phyloP scores from a whole-genome alignment of 2,888 invertebrate species.

The Scelioninae gen. 2 region DNA sequence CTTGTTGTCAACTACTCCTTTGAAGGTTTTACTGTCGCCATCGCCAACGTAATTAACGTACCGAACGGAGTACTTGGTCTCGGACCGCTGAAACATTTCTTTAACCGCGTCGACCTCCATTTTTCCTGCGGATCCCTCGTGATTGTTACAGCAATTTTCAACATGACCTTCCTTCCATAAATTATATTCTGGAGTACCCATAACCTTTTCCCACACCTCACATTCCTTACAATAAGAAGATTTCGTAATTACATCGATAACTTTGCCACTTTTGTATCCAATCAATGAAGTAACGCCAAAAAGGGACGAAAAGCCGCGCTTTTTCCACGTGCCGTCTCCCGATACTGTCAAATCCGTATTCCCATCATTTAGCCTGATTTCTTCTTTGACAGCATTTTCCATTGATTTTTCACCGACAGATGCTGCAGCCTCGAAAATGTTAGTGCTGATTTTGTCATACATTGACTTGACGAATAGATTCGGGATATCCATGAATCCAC shows the following conservation, averaged over 20 bases:
- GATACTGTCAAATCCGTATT: constrained; percentile 43
- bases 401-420: constrained; percentile 20
- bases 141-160: constrained; percentile 5
- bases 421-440: constrained; percentile 14
- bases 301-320: no score
- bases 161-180: constrained; percentile 10
- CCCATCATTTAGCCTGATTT: constrained; percentile 19
- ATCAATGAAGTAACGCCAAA: constrained; percentile 51
- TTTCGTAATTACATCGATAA: constrained; percentile 6
- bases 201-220: constrained; percentile 8
- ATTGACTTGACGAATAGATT: constrained; percentile 20
- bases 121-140: constrained; percentile 12
- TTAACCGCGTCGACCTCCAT: constrained; percentile 11
- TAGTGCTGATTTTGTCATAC: constrained; percentile 17
- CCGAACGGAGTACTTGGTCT: constrained; percentile 8
- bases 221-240: constrained; percentile 17
- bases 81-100: constrained; percentile 18
- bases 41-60: constrained; percentile 20
- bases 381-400: constrained; percentile 17
- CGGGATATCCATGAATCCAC: constrained; percentile 20
- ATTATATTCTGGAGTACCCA: constrained; percentile 3
- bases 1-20: constrained; percentile 6
- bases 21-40: constrained; percentile 22
- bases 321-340: no score
- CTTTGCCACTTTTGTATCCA: constrained; percentile 54